Percentiles rank a stretch among this genome's conserved stretches.
Evolutionary conservation across 2,113 vertebrate species (phyloP).

Genomic region (Hippopotamus amphibius): DNA sequence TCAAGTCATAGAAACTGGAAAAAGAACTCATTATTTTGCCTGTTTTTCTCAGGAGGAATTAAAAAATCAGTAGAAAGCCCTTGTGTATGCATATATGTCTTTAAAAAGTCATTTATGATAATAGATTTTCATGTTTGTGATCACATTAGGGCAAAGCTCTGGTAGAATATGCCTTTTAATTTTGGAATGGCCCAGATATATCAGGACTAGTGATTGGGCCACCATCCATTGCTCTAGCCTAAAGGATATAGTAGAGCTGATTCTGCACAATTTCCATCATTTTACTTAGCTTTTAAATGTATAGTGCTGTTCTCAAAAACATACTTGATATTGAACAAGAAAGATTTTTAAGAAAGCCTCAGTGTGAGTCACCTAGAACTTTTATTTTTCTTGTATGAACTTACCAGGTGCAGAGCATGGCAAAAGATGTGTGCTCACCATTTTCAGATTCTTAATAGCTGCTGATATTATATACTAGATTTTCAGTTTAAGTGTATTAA

Average conservation of each 20-base stretch:
- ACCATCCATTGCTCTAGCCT: neutral
- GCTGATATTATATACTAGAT: neutral
- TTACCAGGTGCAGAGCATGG: neutral
- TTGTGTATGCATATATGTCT: neutral
- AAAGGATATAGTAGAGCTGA: neutral
- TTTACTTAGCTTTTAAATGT: constrained; percentile 55
- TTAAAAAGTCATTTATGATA: neutral
- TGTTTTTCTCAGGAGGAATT: neutral
- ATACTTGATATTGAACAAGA: constrained; percentile 55
- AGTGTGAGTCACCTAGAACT: constrained; percentile 48
- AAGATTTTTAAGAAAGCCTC: constrained; percentile 58
- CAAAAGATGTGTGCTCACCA: neutral
- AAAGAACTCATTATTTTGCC: neutral
- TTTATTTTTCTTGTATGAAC: constrained; percentile 35
- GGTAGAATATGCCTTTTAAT: neutral
- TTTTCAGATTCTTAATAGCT: constrained; percentile 33
- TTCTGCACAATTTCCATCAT: neutral
- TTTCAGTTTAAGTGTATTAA: constrained; percentile 1
- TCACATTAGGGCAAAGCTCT: neutral
- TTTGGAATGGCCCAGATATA: constrained; percentile 58
- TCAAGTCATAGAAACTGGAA: neutral
- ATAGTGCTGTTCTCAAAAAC: constrained; percentile 39
- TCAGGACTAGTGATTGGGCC: constrained; percentile 1
- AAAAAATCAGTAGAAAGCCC: neutral
- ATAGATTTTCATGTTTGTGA: constrained; percentile 14